Base-by-base conservation (phyloP, 2,888 invertebrate genomes). In the Hemicrepidius hirtus region DNA sequence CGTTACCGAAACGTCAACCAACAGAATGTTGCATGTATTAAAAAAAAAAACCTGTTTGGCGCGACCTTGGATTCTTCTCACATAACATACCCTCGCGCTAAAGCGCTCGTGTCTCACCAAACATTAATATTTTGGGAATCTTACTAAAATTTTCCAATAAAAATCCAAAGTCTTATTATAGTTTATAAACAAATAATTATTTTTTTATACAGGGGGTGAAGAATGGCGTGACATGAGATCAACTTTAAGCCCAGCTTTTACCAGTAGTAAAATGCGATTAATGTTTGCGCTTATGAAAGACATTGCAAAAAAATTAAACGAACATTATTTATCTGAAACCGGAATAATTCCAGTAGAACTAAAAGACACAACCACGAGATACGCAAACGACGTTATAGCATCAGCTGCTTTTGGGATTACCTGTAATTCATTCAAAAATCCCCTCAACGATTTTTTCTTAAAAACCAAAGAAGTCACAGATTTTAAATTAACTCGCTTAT, bases 381-480 rank as follows among this genome's bases (percentile, higher is more conserved):
- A 85, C 72, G 84, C 88, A 0, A 89, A 87, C 70, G 90, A 90
- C 77, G 88, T 90, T 0, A 89, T 90, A 64, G 90, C 89, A 0
- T 86, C 87, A 0, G 86, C 87, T 20, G 89, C 88, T 0, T 89
- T 88, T 74, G 90, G 89, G 0, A 77, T 89, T 0, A 85, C 88
- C 75, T 87, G 90, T 1, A 87, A 91, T 78, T 91, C 91, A 0
- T 85, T 89, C 13, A 80, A 82, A 4, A 85, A 91, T 0, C 84
- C 82, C 10, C 79, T 89, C 0, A 90, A 91, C 75, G 81, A 87
- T 24, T 91, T 92, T 79, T 91, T 88, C 76, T 64, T 78, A 35
- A 88, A 86, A 85, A 90, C 90, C 13, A 88, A 87, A 73, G 82
- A 82, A 12, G 80, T 87, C 5, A 87, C 88, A 0, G 84, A 82